phyloP scores from a whole-genome alignment of 2,113 vertebrate genomes.

The Grallaria varia region DNA sequence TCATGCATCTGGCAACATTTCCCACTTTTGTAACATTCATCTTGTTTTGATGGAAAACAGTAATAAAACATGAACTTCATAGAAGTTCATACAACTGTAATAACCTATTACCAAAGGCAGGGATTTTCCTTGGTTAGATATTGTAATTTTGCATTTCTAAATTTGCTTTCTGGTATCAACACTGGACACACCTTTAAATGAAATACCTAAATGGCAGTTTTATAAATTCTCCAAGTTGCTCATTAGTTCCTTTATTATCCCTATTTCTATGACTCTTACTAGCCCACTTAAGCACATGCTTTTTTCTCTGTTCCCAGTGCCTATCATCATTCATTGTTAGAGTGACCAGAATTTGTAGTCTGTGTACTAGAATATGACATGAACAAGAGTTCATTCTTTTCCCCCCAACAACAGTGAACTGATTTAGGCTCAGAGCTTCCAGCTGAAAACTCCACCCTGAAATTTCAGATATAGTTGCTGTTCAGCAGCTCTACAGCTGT shows the following conservation, averaged over 20 bases:
- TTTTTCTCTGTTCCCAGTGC: neutral
- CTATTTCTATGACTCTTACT: neutral
- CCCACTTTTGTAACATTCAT: neutral
- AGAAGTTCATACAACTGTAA: neutral
- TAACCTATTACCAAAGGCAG: neutral
- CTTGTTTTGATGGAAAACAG: neutral
- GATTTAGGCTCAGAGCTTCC: neutral
- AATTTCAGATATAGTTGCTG: neutral
- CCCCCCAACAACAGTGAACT: neutral
- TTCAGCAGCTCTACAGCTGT: neutral
- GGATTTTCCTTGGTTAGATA: neutral
- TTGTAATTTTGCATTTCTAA: neutral
- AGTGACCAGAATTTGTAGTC: neutral
- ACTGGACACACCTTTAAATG: neutral
- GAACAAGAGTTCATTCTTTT: neutral
- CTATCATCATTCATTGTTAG: neutral
- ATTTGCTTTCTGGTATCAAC: neutral
- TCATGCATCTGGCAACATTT: neutral
- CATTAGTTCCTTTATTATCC: neutral
- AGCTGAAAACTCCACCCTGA: neutral
- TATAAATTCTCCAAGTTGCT: neutral
- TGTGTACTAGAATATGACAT: neutral
- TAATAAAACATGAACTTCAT: neutral
- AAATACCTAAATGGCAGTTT: neutral
- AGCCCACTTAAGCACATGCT: rapidly evolving